Conservation (phyloP, 2,888 invertebrate genomes). For the Idaea biselata region DNA sequence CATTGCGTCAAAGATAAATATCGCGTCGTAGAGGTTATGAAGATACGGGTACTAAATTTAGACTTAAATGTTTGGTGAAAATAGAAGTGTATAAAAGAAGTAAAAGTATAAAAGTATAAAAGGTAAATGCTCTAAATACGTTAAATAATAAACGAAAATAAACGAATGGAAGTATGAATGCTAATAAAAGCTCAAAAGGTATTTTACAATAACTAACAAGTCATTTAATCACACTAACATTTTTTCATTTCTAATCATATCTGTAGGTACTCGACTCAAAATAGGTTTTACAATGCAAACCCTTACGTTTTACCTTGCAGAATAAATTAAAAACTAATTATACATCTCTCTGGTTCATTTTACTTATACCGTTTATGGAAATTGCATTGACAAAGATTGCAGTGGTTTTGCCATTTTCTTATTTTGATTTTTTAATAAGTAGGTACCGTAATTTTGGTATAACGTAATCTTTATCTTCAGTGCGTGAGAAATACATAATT, state of each 20-base stretch:
- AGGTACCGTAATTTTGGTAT: background rate
- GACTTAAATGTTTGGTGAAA: background rate
- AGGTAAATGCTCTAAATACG: background rate
- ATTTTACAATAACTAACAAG: background rate
- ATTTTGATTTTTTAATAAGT: background rate
- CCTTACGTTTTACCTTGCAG: background rate
- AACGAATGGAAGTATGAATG: background rate
- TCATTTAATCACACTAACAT: background rate
- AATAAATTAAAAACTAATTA: background rate
- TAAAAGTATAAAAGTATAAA: too few species aligned
- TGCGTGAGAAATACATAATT: background rate
- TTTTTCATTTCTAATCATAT: background rate
- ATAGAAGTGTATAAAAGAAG: background rate
- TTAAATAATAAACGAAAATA: background rate
- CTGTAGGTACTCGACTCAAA: background rate
- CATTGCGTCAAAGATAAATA: constrained; percentile 27
- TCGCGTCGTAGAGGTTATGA: constrained; percentile 19
- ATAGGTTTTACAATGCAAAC: background rate
- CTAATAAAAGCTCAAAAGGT: background rate
- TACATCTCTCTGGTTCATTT: background rate
- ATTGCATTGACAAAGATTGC: background rate
- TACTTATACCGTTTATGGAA: background rate
- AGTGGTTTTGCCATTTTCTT: background rate
- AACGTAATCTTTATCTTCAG: background rate
- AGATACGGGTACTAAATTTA: constrained; percentile 29